Base-by-base conservation (phyloP, 2,888 invertebrate species). In the Oligia latruncula region DNA sequence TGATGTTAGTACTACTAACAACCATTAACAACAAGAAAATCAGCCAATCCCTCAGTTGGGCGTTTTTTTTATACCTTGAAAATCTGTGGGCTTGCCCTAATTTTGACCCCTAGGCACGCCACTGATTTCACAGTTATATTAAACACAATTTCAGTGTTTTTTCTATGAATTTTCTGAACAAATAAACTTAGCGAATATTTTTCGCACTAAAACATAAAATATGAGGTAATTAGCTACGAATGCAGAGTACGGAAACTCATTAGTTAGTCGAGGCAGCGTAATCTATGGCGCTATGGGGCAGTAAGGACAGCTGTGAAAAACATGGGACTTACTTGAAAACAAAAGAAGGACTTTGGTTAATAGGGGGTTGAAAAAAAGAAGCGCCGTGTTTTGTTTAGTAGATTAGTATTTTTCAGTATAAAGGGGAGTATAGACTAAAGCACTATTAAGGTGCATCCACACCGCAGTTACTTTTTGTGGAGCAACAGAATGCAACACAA, bases 241-340 rank as follows among this genome's bases (percentile, higher is more conserved):
- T 77, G 82, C 83, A 71, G 80, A 66, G 73, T 81, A 83, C 83
- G 87, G 86, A 89, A 90, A 89, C 91, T 88, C 91, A 89, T 91
- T 91, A 90, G 90, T 90, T 87, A 87, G 74, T 74, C 35, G 1
- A 29, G 29, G 29, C 68, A 80, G 73, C 71, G 87, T 89, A 89
- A 91, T 90, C 82, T 90, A 90, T 85, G 84, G 81, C 29, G 66
- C 85, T 88, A 88, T 82, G 81, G 79, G 55, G 71, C 64, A 46
- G 79, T 17, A 60, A 65, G 71, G 67, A 58, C 43, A 52, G 66
- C 80, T n/a, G 74, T 77, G 80, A 74, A 80, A 87, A 79, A 83
- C 86, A 72, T 79, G 35, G 52, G 40, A 68, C 29, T 66, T 71
- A 65, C 52, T 74, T 76, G 65, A 70, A 84, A 83, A 76, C 65